phyloP scores from a whole-genome alignment of 1,140 invertebrate genomes.

The Bombyx mori region DNA sequence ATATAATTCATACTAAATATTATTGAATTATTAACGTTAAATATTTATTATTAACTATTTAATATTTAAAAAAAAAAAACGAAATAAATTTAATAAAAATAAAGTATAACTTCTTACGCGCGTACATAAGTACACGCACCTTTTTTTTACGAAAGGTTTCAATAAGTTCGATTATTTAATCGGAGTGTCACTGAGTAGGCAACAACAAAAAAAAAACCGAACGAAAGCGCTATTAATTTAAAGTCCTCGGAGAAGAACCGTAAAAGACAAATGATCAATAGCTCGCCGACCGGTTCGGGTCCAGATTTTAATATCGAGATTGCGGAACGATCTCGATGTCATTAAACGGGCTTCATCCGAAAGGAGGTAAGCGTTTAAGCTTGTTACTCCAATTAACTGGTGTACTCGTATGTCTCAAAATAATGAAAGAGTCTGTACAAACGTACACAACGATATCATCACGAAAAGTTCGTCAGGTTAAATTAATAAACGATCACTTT shows the following conservation, averaged over 20 bases:
- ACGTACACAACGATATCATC: not conserved
- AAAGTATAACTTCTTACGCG: too few species aligned
- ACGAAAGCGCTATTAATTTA: constrained; percentile 40
- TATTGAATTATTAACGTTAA: too few species aligned
- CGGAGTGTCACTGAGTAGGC: too few species aligned
- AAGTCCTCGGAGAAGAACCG: constrained; percentile 40
- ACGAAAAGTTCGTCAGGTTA: not conserved
- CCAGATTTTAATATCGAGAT: constrained; percentile 36
- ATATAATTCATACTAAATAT: too few species aligned
- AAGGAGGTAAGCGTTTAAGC: constrained; percentile 21
- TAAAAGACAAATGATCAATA: constrained; percentile 49
- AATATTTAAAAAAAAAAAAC: too few species aligned
- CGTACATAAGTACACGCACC: too few species aligned
- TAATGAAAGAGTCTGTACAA: not conserved
- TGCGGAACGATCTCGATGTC: constrained; percentile 22
- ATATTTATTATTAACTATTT: too few species aligned
- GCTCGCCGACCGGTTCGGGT: constrained; percentile 20
- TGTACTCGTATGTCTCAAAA: too few species aligned
- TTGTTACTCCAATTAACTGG: constrained; percentile 12
- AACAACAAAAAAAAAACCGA: constrained; percentile 20
- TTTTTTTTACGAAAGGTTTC: too few species aligned
- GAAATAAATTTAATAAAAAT: too few species aligned
- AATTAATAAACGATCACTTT: not conserved
- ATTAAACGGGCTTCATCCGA: constrained; percentile 24
- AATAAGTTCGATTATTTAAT: too few species aligned